Evolutionary conservation across 2,113 vertebrate genomes (phyloP).

Genomic region (Cebus imitator): DNA sequence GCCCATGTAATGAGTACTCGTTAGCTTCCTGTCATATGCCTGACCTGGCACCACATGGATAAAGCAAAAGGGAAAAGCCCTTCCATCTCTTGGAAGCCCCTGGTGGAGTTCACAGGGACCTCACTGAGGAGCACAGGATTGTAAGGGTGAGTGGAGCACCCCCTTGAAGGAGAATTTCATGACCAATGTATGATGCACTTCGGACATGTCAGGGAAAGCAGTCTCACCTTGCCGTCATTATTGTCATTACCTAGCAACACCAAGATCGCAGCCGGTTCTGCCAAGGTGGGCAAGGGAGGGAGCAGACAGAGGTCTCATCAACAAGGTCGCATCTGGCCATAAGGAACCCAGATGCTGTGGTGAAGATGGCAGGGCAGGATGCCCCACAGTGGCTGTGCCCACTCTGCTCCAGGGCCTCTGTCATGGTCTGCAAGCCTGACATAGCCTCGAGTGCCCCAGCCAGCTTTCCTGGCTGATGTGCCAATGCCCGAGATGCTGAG

Average conservation of each 20-base stretch:
- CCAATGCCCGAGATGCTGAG: no score
- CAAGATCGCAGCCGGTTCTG: not conserved
- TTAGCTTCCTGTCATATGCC: rapidly evolving
- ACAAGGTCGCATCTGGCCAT: not conserved
- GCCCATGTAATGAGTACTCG: rapidly evolving
- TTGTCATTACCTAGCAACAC: not conserved
- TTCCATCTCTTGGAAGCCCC: rapidly evolving
- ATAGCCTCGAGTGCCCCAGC: rapidly evolving
- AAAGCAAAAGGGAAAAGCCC: rapidly evolving
- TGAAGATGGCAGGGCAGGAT: not conserved
- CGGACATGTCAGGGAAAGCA: rapidly evolving
- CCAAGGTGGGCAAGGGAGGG: no score
- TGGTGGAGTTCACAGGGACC: rapidly evolving
- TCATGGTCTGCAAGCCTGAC: not conserved
- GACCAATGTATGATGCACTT: rapidly evolving
- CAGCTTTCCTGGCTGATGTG: not conserved
- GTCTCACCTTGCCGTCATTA: no score
- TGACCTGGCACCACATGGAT: rapidly evolving
- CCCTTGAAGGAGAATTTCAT: no score
- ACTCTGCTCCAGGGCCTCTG: rapidly evolving
- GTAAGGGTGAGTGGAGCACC: rapidly evolving
- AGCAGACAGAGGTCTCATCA: not conserved
- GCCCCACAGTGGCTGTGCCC: not conserved
- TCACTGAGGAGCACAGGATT: rapidly evolving
- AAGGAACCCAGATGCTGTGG: no score